These are phyloP conservation scores for Tauraco erythrolophus DNA, from an alignment of 2,113 vertebrate genomes.

Conservation along the genomic window DNA sequence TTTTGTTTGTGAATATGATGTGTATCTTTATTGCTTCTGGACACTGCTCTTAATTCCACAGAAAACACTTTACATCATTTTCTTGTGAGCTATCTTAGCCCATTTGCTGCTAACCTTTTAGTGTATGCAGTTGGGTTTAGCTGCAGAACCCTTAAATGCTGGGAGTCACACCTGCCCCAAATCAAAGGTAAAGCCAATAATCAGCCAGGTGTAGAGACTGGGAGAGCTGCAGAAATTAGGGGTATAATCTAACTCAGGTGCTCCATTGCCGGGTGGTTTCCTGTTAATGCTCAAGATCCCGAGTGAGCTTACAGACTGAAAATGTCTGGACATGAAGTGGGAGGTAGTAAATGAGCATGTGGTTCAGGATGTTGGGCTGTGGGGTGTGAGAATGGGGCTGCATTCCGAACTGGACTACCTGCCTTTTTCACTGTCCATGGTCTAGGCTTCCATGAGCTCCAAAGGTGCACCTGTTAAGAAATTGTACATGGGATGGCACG, in stretches of 20 bases:
- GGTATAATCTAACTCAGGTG: not conserved
- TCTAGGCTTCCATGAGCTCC: not conserved
- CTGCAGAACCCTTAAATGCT: not conserved
- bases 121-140: not conserved
- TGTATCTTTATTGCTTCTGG: too few species aligned
- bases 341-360: not conserved
- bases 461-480: not conserved
- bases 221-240: not conserved
- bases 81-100: not conserved
- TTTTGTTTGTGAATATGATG: not conserved
- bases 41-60: fast-evolving
- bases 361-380: too few species aligned
- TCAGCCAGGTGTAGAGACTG: not conserved
- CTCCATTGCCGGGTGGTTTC: not conserved
- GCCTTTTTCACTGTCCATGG: fast-evolving
- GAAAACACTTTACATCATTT: not conserved
- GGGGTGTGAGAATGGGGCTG: not conserved
- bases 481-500: fast-evolving
- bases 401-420: not conserved
- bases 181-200: not conserved
- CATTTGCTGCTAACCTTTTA: not conserved
- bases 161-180: not conserved
- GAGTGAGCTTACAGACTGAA: not conserved
- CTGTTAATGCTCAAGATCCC: not conserved
- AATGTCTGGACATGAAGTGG: fast-evolving